Evolutionary conservation across 2,113 vertebrate species (phyloP).

Genomic region (Thalassarche chlororhynchos): DNA sequence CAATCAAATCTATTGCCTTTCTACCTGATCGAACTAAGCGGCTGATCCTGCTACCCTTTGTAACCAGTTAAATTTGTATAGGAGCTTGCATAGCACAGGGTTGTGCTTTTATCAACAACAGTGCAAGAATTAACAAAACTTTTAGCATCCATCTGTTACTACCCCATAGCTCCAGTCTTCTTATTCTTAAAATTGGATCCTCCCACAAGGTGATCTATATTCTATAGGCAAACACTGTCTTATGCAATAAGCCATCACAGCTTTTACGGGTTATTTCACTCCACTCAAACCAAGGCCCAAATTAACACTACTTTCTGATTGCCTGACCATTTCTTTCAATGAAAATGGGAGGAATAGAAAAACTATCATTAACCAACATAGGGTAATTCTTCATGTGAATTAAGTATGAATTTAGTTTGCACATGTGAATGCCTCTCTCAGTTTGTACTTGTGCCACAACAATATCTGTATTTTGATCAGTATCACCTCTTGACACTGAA

Average conservation of each 20-base stretch:
- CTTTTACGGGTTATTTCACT: background rate
- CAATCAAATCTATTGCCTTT: background rate
- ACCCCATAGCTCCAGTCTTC: background rate
- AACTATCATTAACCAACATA: background rate
- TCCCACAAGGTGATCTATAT: background rate
- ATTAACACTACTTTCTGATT: background rate
- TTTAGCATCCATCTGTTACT: background rate
- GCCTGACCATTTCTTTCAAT: background rate
- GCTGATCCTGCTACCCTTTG: background rate
- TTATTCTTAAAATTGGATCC: background rate
- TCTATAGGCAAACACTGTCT: background rate
- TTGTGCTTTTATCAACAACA: background rate
- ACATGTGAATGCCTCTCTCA: background rate
- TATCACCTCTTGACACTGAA: background rate
- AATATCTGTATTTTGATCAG: background rate
- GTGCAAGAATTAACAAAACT: background rate
- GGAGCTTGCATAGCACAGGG: background rate
- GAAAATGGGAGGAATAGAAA: background rate
- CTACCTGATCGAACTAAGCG: background rate
- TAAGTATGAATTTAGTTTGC: background rate
- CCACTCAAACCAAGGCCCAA: background rate
- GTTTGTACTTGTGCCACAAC: background rate
- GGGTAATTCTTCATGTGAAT: background rate
- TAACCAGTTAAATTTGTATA: background rate
- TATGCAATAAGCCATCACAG: background rate